Conservation (phyloP, 2,888 invertebrate genomes). For the Adelognathus sp. region DNA sequence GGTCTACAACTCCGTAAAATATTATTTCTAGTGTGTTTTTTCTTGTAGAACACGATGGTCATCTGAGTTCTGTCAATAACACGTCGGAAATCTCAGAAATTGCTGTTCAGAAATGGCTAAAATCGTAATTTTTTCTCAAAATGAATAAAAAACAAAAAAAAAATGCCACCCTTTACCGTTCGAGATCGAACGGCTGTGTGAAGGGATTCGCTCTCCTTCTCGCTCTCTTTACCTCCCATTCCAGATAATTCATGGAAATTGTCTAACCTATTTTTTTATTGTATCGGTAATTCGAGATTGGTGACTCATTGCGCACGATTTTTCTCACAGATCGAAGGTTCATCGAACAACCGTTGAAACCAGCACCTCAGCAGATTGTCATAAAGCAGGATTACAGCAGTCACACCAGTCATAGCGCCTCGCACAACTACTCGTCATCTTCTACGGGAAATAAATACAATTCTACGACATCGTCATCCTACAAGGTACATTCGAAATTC, state of each 20-base stretch:
- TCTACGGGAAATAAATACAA: constrained; percentile 62
- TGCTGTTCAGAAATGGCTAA: no score
- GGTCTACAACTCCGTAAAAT: no score
- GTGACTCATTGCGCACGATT: not conserved
- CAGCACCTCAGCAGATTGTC: constrained; percentile 89
- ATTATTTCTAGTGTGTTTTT: no score
- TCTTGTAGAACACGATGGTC: no score
- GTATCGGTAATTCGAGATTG: not conserved
- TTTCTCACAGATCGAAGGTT: constrained; percentile 88
- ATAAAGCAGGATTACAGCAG: constrained; percentile 83
- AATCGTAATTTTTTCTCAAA: no score
- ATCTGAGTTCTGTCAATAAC: no score
- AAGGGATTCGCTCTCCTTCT: not conserved
- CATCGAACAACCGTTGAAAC: constrained; percentile 92
- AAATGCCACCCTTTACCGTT: not conserved
- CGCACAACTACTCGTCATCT: constrained; percentile 62
- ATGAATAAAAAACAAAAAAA: no score
- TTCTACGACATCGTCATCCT: constrained; percentile 64
- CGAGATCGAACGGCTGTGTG: not conserved
- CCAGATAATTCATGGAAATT: not conserved
- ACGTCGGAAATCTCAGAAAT: no score
- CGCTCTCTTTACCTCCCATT: no score
- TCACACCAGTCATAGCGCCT: constrained; percentile 68
- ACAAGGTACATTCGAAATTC: constrained; percentile 62
- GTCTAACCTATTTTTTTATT: not conserved